Percentiles rank a stretch among this genome's conserved stretches.
phyloP scores from a whole-genome alignment of 2,797 vertebrate genomes.

The Danio jaintianensis region DNA sequence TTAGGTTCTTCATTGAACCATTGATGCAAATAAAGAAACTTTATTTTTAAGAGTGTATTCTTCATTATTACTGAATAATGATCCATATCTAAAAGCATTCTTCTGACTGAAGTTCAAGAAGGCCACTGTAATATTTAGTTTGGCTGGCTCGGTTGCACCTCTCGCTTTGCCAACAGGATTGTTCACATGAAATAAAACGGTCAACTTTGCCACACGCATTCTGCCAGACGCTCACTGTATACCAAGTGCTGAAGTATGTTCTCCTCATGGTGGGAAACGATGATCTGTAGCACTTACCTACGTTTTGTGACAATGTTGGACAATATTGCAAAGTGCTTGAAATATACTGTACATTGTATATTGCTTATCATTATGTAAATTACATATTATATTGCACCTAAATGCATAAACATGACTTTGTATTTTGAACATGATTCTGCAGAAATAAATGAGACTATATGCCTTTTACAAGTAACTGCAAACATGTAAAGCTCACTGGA shows the following conservation, averaged over 20 bases:
- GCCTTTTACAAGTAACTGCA: conserved; percentile 48
- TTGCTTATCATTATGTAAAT: conserved; percentile 54
- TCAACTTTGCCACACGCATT: conserved; percentile 12
- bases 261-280: conserved; percentile 20
- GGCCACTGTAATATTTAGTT: background rate
- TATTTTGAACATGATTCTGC: conserved; percentile 57
- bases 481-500: conserved; percentile 1
- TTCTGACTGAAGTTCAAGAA: background rate
- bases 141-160: background rate
- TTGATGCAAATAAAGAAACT: no score
- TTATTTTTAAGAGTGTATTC: no score
- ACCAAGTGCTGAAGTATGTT: conserved; percentile 33
- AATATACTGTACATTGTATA: conserved; percentile 58
- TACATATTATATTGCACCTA: conserved; percentile 42
- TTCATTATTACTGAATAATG: no score
- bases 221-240: conserved; percentile 17
- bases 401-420: conserved; percentile 55
- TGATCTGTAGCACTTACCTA: conserved; percentile 43
- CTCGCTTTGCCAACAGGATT: background rate
- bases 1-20: no score
- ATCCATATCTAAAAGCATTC: no score
- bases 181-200: background rate
- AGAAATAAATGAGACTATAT: conserved; percentile 51
- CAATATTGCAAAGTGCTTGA: conserved; percentile 52
- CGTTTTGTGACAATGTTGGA: conserved; percentile 47